Base-by-base conservation (phyloP, 2,113 vertebrate species). In the Erpornis zantholeuca region DNA sequence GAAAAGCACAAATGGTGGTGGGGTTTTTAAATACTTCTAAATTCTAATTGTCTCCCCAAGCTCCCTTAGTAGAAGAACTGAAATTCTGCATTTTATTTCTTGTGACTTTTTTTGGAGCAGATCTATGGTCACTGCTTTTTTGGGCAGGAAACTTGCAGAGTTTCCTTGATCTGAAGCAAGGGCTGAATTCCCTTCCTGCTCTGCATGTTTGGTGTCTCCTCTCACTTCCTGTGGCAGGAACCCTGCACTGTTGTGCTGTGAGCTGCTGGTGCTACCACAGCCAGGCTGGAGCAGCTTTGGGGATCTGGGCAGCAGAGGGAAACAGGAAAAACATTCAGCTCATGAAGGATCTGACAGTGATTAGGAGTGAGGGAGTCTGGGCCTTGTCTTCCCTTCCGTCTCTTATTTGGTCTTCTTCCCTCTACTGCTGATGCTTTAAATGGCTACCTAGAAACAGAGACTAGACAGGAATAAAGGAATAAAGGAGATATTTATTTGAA, bases 251-350 rank as follows among this genome's bases (percentile, higher is more conserved):
- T 8, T 27, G 77, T 2, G 35, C 54, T 13, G 2, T 35, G 57
- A 38, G 44, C 57, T 50, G 53, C 60, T 19, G 21, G 4, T 31
- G 35, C 18, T 44, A 3, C 57, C 47, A 27, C 33, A 56, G 64
- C 27, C 52, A 31, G 40, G 45, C 35, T 59, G 9, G 1, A 0
- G 15, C 3, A 1, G 9, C 5, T 14, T 33, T 71, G 47, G 29
- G 14, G 28, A 33, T 33, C 71, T 56, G 12, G 42, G 84, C 59
- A 36, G 76, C 35, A 72, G 31, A 31, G 27, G 35, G 28, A 64
- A 52, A 38, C 21, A 64, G 28, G 10, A 64, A 49, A 72, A 68
- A 31, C 21, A 50, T 4, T 47, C 44, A n/a, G 21, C 40, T 73
- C 35, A 29, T 21, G 15, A 19, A 47, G 1, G 63, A 7, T 36